Evolutionary conservation across 2,113 vertebrate species (phyloP).

Genomic region (Oenanthe oenanthe): DNA sequence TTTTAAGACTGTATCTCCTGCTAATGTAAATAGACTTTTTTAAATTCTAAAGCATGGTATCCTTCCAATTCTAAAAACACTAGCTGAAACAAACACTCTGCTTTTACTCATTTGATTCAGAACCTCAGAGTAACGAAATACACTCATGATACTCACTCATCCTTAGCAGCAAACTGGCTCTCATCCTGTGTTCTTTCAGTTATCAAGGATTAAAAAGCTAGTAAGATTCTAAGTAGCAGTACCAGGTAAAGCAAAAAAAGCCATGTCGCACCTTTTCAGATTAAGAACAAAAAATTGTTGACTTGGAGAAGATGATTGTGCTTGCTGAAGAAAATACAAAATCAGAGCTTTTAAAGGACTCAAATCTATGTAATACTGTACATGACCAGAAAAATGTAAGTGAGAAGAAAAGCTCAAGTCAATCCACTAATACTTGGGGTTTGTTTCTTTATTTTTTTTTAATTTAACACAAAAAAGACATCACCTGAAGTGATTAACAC

Average conservation of each 20-base stretch:
- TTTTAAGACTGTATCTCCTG: neutral
- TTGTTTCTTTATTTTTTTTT: neutral
- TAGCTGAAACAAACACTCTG: neutral
- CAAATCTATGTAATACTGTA: neutral
- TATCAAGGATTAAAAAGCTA: neutral
- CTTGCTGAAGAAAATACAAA: neutral
- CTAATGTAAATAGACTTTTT: neutral
- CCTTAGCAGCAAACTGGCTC: neutral
- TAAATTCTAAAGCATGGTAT: neutral
- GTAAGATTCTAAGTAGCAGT: neutral
- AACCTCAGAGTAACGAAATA: neutral
- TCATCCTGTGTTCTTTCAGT: neutral
- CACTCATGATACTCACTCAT: neutral
- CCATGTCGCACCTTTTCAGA: neutral
- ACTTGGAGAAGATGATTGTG: neutral
- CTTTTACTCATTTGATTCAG: neutral
- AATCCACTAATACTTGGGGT: neutral
- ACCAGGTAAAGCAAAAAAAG: neutral
- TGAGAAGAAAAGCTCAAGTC: neutral
- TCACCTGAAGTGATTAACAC: neutral
- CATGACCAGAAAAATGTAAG: neutral
- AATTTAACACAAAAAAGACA: neutral
- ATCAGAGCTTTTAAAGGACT: neutral
- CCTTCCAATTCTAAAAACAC: neutral
- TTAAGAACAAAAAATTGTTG: neutral